Evolutionary conservation across 2,113 vertebrate species (phyloP).

Genomic region (Amphiprion ocellaris): DNA sequence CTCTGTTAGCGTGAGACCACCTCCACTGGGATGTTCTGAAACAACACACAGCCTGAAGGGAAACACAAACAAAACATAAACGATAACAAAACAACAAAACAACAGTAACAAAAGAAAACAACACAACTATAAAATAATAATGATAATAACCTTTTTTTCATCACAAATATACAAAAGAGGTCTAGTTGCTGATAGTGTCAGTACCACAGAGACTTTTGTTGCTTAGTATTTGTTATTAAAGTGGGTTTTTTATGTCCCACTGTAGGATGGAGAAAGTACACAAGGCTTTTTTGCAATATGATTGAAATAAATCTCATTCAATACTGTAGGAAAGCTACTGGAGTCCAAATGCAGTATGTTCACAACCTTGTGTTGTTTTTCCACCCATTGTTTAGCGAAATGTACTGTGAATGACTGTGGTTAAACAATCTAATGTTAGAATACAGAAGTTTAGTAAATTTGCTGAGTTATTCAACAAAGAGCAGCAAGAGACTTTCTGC

Average conservation of each 20-base stretch:
- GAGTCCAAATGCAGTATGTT: neutral
- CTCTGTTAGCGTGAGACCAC: constrained; percentile 78
- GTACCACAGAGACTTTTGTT: constrained; percentile 14
- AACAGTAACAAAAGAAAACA: constrained; percentile 69
- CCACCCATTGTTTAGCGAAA: constrained; percentile 37
- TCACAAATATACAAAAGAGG: constrained; percentile 1
- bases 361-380: constrained; percentile 56
- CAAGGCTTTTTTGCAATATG: constrained; percentile 34
- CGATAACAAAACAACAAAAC: constrained; percentile 38
- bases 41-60: constrained; percentile 98
- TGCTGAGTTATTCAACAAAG: constrained; percentile 40
- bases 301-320: neutral
- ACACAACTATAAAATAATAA: constrained; percentile 60
- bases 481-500: neutral
- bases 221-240: constrained; percentile 37
- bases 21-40: constrained; percentile 97
- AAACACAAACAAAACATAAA: constrained; percentile 88
- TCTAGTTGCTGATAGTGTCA: constrained; percentile 38
- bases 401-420: constrained; percentile 4
- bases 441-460: constrained; percentile 60
- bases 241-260: neutral
- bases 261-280: constrained; percentile 50
- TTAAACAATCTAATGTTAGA: constrained; percentile 41
- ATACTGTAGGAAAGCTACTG: neutral
- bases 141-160: constrained; percentile 2